phyloP scores from a whole-genome alignment of 1,140 invertebrate species.

The Aphidius gifuensis region DNA sequence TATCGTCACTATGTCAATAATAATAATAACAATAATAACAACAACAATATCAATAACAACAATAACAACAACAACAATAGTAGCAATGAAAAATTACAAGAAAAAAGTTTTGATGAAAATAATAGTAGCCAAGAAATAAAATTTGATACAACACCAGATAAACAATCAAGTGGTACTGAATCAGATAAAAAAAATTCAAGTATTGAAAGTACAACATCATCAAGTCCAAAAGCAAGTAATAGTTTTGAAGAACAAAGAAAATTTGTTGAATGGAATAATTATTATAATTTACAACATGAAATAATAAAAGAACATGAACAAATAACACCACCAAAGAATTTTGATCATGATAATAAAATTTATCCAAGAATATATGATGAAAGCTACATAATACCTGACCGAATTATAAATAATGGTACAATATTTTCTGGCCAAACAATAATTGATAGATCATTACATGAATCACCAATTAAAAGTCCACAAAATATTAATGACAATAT shows the following conservation, averaged over 20 bases:
- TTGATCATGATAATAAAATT: conserved; percentile 36
- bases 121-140: conserved; percentile 28
- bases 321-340: conserved; percentile 32
- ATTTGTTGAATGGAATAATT: conserved; percentile 53
- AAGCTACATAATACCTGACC: conserved; percentile 41
- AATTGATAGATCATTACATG: background rate
- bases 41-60: too few relatives aligned
- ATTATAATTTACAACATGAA: conserved; percentile 44
- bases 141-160: conserved; percentile 38
- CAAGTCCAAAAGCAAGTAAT: conserved; percentile 45
- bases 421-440: conserved; percentile 23
- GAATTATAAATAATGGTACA: conserved; percentile 34
- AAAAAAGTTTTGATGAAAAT: conserved; percentile 42
- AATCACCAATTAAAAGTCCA: conserved; percentile 39
- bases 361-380: conserved; percentile 46
- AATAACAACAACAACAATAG: too few relatives aligned
- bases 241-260: conserved; percentile 53
- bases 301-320: conserved; percentile 30
- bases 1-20: conserved; percentile 70
- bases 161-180: conserved; percentile 36
- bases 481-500: conserved; percentile 31
- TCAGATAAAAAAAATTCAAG: conserved; percentile 52
- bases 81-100: conserved; percentile 42
- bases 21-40: background rate
- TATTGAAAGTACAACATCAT: conserved; percentile 42